Conservation (phyloP, 2,113 vertebrate species). For the Lophius piscatorius region DNA sequence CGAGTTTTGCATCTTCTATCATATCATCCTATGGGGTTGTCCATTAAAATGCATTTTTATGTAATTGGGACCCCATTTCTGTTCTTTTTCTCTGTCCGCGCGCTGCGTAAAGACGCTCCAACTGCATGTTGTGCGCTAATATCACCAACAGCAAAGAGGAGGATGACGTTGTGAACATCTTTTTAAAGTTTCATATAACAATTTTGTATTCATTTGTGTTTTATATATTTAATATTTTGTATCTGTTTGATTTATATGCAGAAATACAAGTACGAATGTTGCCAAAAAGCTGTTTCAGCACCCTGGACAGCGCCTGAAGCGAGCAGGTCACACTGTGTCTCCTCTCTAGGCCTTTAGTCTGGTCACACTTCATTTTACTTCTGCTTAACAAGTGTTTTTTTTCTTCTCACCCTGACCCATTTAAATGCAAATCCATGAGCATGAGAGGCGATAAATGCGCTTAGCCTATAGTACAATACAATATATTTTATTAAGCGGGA, state of each 20-base stretch:
- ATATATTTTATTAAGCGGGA: constrained; percentile 85
- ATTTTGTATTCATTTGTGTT: too few relatives aligned
- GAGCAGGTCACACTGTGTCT: constrained; percentile 7
- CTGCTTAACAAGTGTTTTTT: neutral
- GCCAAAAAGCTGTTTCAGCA: constrained; percentile 57
- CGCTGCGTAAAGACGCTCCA: neutral
- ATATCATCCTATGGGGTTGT: neutral
- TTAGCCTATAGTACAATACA: constrained; percentile 81
- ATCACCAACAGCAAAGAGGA: neutral
- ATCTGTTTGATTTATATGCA: too few relatives aligned
- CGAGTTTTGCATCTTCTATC: too few relatives aligned
- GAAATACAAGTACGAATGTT: neutral
- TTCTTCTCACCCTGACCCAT: neutral
- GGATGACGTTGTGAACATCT: neutral
- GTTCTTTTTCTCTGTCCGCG: neutral
- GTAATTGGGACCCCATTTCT: neutral
- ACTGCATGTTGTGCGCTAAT: neutral
- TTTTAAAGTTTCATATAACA: neutral
- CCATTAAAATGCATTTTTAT: neutral
- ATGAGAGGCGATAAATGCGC: constrained; percentile 74
- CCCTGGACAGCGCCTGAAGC: constrained; percentile 66
- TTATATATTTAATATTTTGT: too few relatives aligned
- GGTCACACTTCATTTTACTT: neutral
- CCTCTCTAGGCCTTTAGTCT: constrained; percentile 35
- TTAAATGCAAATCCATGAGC: constrained; percentile 18